phyloP scores from a whole-genome alignment of 2,888 invertebrate species.

The Cosmia trapezina region DNA sequence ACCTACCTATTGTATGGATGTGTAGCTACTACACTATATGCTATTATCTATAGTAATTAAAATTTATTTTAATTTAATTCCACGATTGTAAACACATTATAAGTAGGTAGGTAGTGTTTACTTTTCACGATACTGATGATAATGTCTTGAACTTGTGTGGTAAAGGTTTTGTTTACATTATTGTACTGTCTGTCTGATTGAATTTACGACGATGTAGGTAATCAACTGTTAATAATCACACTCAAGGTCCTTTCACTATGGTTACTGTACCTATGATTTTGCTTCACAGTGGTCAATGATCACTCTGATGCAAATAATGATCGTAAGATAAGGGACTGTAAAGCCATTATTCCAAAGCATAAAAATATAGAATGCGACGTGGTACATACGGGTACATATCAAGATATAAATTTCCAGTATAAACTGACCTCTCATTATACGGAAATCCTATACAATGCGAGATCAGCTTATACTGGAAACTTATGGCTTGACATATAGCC shows the following conservation, averaged over 20 bases:
- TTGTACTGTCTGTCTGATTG: not conserved
- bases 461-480: too few species aligned
- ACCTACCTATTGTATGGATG: not conserved
- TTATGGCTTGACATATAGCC: too few species aligned
- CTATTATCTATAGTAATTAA: not conserved
- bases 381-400: too few species aligned
- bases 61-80: not conserved
- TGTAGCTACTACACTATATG: not conserved
- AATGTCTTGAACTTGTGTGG: not conserved
- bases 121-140: not conserved
- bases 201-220: not conserved
- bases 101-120: constrained; percentile 17
- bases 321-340: not conserved
- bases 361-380: not conserved
- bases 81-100: not conserved
- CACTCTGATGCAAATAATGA: too few species aligned
- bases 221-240: not conserved
- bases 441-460: too few species aligned
- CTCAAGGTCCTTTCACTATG: not conserved
- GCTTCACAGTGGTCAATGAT: too few species aligned
- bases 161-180: not conserved
- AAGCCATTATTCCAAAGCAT: not conserved
- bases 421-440: too few species aligned
- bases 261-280: not conserved
- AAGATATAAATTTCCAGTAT: too few species aligned